These are phyloP conservation scores for Ctenochaetus hawaiiensis DNA, from an alignment of 2,797 vertebrate species.

Conservation along the genomic window DNA sequence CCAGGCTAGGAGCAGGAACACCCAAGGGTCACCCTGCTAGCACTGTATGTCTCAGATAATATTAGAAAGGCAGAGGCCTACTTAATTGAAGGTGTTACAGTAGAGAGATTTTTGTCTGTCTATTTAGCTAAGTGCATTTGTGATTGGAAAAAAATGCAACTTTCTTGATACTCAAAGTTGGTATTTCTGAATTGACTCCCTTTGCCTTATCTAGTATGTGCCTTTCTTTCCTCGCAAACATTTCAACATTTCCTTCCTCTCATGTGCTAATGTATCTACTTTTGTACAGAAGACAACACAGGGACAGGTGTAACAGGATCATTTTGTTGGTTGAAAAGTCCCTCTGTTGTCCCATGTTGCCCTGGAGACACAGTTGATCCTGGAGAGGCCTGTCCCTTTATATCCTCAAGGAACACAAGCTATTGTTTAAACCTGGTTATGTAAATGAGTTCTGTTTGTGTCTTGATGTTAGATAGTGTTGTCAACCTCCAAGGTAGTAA, in stretches of 20 bases:
- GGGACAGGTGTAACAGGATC: constrained; percentile 70
- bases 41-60: constrained; percentile 37
- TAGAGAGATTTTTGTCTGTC: not conserved
- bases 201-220: not conserved
- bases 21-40: constrained; percentile 49
- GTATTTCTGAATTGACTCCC: not conserved
- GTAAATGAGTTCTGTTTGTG: constrained; percentile 8
- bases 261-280: not conserved
- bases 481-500: constrained; percentile 7
- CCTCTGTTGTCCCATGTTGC: constrained; percentile 66
- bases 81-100: constrained; percentile 12
- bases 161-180: not conserved
- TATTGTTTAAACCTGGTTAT: constrained; percentile 32
- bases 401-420: constrained; percentile 27
- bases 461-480: not conserved
- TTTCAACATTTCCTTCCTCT: not conserved
- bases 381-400: constrained; percentile 21
- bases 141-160: not conserved
- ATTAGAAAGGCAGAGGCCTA: constrained; percentile 26
- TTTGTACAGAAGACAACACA: constrained; percentile 13
- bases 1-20: constrained; percentile 45
- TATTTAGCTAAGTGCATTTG: not conserved
- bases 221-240: not conserved
- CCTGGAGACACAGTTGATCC: constrained; percentile 56
- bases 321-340: constrained; percentile 45